Conservation (phyloP, 2,888 invertebrate genomes). For the Aspidiotus rigidus region DNA sequence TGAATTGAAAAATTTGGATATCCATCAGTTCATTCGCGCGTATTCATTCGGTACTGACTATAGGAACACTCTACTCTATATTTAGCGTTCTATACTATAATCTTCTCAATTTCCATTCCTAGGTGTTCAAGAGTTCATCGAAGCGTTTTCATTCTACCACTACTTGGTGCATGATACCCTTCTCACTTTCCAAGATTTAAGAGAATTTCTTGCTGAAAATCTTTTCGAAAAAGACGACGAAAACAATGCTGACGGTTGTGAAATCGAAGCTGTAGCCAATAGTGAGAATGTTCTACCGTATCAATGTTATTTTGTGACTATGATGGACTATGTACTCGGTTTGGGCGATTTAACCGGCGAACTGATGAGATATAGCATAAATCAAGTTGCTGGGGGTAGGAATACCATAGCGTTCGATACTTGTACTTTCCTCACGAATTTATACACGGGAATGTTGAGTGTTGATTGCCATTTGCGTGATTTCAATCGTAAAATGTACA, state of each 20-base stretch:
- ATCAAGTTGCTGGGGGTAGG: conserved; percentile 67
- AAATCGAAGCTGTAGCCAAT: neutral
- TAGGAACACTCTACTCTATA: neutral
- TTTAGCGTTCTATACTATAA: no score
- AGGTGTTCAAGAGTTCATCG: conserved; percentile 70
- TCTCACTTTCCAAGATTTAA: conserved; percentile 51
- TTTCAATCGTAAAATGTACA: conserved; percentile 59
- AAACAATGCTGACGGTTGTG: neutral
- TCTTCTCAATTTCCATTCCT: no score
- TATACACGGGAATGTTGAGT: conserved; percentile 56
- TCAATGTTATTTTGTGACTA: conserved; percentile 13
- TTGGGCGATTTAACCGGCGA: conserved; percentile 82
- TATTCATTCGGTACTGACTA: conserved; percentile 50
- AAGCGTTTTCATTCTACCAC: conserved; percentile 70
- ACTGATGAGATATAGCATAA: conserved; percentile 79
- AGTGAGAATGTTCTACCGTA: conserved; percentile 38
- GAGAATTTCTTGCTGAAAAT: neutral
- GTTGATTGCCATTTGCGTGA: conserved; percentile 47
- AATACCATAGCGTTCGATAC: conserved; percentile 59
- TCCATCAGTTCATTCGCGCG: conserved; percentile 57
- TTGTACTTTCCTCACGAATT: conserved; percentile 60
- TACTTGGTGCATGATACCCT: conserved; percentile 55
- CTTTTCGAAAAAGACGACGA: neutral
- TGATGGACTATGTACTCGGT: conserved; percentile 49
- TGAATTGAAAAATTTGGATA: conserved; percentile 63